Conservation (phyloP, 2,888 invertebrate species). For the Megamerina dolium region DNA sequence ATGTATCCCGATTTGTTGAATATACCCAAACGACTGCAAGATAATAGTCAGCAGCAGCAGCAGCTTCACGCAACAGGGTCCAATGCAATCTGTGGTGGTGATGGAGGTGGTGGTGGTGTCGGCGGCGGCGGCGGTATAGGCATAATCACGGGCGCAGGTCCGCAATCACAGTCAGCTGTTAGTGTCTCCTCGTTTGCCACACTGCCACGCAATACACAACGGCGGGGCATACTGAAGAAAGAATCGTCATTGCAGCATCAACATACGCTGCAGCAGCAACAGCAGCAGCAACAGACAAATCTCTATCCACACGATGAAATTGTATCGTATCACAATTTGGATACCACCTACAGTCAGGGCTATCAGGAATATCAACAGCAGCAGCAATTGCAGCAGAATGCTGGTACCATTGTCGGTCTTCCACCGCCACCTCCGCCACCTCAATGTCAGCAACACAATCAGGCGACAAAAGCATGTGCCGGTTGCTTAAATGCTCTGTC, state of each 20-base stretch:
- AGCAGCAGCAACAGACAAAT: slow-evolving; percentile 29
- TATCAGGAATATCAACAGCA: slow-evolving; percentile 31
- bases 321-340: slow-evolving; percentile 47
- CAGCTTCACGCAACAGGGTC: slow-evolving; percentile 19
- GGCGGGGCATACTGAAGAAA: slow-evolving; percentile 47
- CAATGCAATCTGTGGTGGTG: slow-evolving; percentile 6
- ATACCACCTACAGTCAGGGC: slow-evolving; percentile 38
- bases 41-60: slow-evolving; percentile 22
- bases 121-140: slow-evolving; percentile 12
- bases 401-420: slow-evolving; percentile 23
- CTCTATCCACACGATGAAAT: slow-evolving; percentile 49
- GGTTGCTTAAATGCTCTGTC: slow-evolving; percentile 31
- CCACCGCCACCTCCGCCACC: slow-evolving; percentile 41
- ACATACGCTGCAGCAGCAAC: slow-evolving; percentile 21
- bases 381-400: slow-evolving; percentile 23
- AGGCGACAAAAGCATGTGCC: slow-evolving; percentile 27
- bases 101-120: slow-evolving; percentile 11
- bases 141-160: not conserved
- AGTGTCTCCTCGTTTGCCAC: slow-evolving; percentile 51
- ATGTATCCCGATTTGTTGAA: slow-evolving; percentile 78
- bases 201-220: slow-evolving; percentile 48
- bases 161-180: slow-evolving; percentile 27
- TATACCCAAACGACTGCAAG: slow-evolving; percentile 56
- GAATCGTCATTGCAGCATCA: slow-evolving; percentile 40
- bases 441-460: slow-evolving; percentile 34